phyloP scores from a whole-genome alignment of 2,113 vertebrate species.

The Solenodon paradoxus region DNA sequence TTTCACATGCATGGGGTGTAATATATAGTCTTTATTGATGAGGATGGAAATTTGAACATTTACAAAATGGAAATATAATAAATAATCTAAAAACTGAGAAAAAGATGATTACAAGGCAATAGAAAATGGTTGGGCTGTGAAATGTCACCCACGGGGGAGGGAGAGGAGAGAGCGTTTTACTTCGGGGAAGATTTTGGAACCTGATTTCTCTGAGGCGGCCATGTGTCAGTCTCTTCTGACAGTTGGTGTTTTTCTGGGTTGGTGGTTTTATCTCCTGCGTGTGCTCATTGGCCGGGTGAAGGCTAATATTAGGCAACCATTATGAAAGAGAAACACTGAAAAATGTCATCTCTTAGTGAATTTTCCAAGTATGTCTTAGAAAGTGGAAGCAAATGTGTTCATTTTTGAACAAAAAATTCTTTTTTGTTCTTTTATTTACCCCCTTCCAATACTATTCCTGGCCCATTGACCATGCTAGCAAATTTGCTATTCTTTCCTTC shows the following conservation, averaged over 20 bases:
- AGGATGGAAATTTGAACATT: constrained; percentile 11
- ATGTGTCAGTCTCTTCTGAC: constrained; percentile 46
- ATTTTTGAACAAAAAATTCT: constrained; percentile 37
- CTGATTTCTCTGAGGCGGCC: background rate
- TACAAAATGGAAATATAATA: constrained; percentile 17
- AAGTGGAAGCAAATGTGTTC: constrained; percentile 49
- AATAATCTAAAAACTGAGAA: background rate
- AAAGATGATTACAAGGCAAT: background rate
- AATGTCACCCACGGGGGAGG: background rate
- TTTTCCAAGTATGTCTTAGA: constrained; percentile 46
- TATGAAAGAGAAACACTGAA: constrained; percentile 40
- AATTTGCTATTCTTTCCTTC: background rate
- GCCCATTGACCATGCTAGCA: background rate
- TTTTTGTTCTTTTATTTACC: background rate
- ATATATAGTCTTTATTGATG: background rate
- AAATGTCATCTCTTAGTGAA: constrained; percentile 61
- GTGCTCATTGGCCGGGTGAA: constrained; percentile 36
- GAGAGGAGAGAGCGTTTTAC: background rate
- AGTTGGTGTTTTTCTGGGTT: constrained; percentile 74
- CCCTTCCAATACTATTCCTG: constrained; percentile 9
- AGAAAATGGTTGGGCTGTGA: background rate
- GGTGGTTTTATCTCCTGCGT: constrained; percentile 54
- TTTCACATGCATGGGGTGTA: background rate
- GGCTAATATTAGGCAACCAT: constrained; percentile 25
- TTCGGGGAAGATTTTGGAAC: background rate